phyloP scores from a whole-genome alignment of 2,888 invertebrate genomes.

The Neria commutata region DNA sequence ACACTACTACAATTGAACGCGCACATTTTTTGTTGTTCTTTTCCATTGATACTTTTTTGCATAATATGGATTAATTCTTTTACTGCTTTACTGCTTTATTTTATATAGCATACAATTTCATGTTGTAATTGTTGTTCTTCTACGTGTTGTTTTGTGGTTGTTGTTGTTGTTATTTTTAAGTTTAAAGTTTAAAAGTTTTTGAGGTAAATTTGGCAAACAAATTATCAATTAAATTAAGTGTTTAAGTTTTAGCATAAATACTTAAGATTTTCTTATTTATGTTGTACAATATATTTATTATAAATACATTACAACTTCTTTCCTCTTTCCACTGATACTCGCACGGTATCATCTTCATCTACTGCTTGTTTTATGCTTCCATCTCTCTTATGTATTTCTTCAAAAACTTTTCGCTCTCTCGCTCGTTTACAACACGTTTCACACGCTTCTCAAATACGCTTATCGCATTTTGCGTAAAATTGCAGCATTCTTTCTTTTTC shows the following conservation, averaged over 20 bases:
- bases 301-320: too few relatives aligned
- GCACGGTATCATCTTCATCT: not conserved
- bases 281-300: too few relatives aligned
- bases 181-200: constrained; percentile 37
- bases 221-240: constrained; percentile 28
- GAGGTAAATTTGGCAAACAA: constrained; percentile 62
- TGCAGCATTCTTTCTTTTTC: too few relatives aligned
- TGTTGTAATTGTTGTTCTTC: not conserved
- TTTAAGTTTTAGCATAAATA: not conserved
- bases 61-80: too few relatives aligned
- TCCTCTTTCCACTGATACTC: too few relatives aligned
- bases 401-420: too few relatives aligned
- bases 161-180: constrained; percentile 21
- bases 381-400: too few relatives aligned
- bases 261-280: not conserved
- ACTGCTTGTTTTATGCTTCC: too few relatives aligned
- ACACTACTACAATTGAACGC: not conserved
- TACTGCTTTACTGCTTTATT: not conserved
- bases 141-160: constrained; percentile 11
- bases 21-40: constrained; percentile 5
- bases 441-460: not conserved
- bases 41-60: too few relatives aligned
- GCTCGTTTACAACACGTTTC: not conserved
- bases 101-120: not conserved
- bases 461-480: not conserved